Base-by-base conservation (phyloP, 2,797 vertebrate genomes). In the Tokudaia tokunoshimensis region DNA sequence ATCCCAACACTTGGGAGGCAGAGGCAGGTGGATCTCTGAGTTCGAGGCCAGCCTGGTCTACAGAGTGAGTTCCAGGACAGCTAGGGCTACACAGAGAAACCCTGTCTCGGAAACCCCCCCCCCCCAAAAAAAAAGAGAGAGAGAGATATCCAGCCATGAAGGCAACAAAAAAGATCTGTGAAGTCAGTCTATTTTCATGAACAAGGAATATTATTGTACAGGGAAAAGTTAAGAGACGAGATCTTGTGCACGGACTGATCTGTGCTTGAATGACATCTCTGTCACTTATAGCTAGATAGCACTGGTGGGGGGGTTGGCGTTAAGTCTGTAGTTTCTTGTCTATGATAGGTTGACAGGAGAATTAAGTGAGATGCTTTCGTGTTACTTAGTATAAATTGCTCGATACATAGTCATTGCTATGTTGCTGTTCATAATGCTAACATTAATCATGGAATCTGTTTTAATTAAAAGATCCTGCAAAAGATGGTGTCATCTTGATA, bases 261-360 rank as follows among this genome's bases (percentile, higher is more conserved):
- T 89, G 29, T 4, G 57, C 79, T 47, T 72, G 80, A 89, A 63
- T 72, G 17, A 34, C 41, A 41, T 44, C 37, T 92, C 70, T 96
- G 26, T 26, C 85, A 57, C 50, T 79, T 57, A 76, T 0, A 67
- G 76, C 9, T 70, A 20, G 74, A 26, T 31, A 85, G 84, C 67
- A 74, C 0, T 37, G 83, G 67, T 34, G 13, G 41, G 4, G 92
- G 52, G 44, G 57, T 78, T 22, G 50, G 78, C 44, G 41, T 59
- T 57, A 91, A 89, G 57, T 26, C n/a, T 85, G 11, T 8, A 24
- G 90, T 95, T 96, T 85, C 87, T 92, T 67, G 47, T 91, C 85
- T 86, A 6, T 82, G 80, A 95, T 90, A 96, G 74, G 57, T 76
- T 41, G n/a, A 50, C 24, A 31, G 41, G 57, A 89, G 52, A 47